Conservation (phyloP, 2,113 vertebrate species). For the Pachycephala philippinensis region DNA sequence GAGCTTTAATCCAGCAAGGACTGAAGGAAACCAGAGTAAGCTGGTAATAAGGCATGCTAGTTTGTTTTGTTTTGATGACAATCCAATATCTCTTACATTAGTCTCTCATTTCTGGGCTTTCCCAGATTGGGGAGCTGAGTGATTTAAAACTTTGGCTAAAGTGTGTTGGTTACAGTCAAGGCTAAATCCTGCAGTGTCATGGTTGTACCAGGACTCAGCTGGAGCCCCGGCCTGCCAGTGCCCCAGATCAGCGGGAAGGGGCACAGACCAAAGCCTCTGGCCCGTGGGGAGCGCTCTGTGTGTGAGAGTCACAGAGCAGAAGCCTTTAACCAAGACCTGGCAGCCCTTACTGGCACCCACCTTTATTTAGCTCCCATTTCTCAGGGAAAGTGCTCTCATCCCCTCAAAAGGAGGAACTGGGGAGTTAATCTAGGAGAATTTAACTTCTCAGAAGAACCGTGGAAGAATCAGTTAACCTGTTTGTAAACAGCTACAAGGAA, state of each 20-base stretch:
- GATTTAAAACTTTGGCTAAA: neutral
- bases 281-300: fast-evolving
- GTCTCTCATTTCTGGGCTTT: neutral
- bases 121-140: neutral
- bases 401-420: neutral
- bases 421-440: neutral
- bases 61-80: neutral
- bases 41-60: neutral
- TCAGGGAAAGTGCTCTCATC: neutral
- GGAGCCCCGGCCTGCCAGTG: neutral
- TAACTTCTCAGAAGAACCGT: neutral
- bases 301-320: neutral
- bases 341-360: neutral
- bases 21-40: neutral
- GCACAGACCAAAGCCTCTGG: neutral
- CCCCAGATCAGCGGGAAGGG: fast-evolving
- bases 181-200: neutral
- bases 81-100: neutral
- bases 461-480: neutral
- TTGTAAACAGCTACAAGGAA: neutral
- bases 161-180: fast-evolving
- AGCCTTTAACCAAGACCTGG: neutral
- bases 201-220: neutral
- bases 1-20: neutral
- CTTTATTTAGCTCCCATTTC: neutral